Conservation (phyloP, 2,888 invertebrate genomes). For the Lottia gigantea region DNA sequence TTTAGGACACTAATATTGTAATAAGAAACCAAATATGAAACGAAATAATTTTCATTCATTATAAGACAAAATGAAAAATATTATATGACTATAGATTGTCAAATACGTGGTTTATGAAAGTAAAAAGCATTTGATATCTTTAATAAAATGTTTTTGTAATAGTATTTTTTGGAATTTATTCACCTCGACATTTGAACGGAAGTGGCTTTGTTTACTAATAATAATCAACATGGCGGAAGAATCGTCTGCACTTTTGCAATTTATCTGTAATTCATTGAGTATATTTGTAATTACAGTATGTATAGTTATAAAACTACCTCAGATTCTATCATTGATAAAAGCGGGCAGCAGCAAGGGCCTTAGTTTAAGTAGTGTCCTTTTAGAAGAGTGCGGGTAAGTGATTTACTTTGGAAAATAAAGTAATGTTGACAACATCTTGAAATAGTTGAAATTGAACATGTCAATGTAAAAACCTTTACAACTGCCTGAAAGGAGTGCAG, state of each 20-base stretch:
- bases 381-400: conserved; percentile 49
- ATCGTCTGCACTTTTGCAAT: conserved; percentile 22
- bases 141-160: no score
- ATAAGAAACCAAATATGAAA: conserved; percentile 23
- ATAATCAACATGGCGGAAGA: conserved; percentile 20
- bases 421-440: no score
- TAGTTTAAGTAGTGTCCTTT: conserved; percentile 42
- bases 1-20: no score
- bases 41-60: conserved; percentile 19
- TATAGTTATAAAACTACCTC: conserved; percentile 49
- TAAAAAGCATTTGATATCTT: neutral
- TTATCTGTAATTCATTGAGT: conserved; percentile 42
- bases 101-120: neutral
- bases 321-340: conserved; percentile 42
- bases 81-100: neutral
- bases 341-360: conserved; percentile 45
- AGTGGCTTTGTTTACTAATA: neutral
- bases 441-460: no score
- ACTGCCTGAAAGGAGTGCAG: no score
- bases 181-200: no score
- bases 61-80: neutral
- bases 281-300: conserved; percentile 41
- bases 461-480: no score
- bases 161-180: no score
- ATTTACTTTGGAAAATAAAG: neutral